Percentiles rank a stretch among this genome's conserved stretches.
phyloP scores from a whole-genome alignment of 2,888 invertebrate genomes.

The Patella depressa region DNA sequence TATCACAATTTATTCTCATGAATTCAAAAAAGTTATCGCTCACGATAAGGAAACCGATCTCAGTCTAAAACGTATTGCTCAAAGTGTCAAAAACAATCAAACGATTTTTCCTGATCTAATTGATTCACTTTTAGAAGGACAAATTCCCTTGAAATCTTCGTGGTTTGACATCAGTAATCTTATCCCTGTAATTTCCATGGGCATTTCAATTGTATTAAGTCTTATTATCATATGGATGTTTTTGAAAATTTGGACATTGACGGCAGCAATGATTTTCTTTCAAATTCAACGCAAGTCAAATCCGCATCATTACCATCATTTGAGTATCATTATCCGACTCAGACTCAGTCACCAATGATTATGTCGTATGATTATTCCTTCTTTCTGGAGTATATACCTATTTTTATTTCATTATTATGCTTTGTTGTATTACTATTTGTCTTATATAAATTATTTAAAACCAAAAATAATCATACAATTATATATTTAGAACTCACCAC shows the following conservation, averaged over 20 bases:
- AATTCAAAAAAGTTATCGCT: not conserved
- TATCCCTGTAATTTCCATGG: not conserved
- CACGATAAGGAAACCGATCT: not conserved
- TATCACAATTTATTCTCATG: not conserved
- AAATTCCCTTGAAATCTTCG: not conserved
- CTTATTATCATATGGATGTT: not conserved
- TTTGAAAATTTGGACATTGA: not conserved
- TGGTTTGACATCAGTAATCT: not conserved
- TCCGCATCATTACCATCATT: not conserved
- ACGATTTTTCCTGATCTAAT: not conserved
- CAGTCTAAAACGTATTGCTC: not conserved
- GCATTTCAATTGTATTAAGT: not conserved
- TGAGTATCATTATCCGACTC: not conserved
- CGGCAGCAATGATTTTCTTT: not conserved
- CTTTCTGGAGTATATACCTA: too few species aligned
- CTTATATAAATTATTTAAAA: not conserved
- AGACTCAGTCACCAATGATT: not conserved
- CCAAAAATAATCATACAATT: not conserved
- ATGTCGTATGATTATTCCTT: too few species aligned
- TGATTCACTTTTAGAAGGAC: not conserved
- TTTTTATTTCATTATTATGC: too few species aligned
- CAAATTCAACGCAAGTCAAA: not conserved
- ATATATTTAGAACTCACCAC: not conserved
- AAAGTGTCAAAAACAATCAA: not conserved
- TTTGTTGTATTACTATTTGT: too few species aligned